Conservation (phyloP, 2,113 vertebrate species). For the Pluvianellus socialis region DNA sequence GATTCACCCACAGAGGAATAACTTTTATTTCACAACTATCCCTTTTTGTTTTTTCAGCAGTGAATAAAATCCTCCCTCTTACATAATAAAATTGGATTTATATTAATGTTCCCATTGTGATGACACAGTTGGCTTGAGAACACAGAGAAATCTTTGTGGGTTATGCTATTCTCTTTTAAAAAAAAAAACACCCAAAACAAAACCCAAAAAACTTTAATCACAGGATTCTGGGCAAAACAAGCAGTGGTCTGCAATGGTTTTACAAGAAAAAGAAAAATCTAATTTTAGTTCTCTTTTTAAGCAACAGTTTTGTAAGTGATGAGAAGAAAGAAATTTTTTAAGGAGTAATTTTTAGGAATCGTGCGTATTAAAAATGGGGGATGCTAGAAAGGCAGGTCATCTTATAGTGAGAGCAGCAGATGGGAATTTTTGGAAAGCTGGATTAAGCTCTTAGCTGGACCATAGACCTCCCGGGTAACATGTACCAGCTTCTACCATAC, state of each 20-base stretch:
- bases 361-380: neutral
- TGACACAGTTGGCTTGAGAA: conserved; percentile 57
- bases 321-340: neutral
- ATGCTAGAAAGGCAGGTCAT: neutral
- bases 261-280: neutral
- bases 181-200: neutral
- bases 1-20: neutral
- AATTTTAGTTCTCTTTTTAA: conserved; percentile 17
- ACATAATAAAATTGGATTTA: conserved; percentile 48
- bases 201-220: neutral
- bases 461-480: neutral
- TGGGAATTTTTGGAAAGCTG: neutral
- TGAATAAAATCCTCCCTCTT: conserved; percentile 53
- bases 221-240: neutral
- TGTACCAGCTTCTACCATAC: neutral
- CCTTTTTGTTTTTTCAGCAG: conserved; percentile 17
- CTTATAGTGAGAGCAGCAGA: neutral
- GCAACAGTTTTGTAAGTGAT: neutral
- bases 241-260: neutral
- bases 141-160: conserved; percentile 51
- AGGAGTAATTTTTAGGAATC: neutral
- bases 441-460: neutral
- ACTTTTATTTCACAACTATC: conserved; percentile 5
- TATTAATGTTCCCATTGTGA: conserved; percentile 30
- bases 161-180: neutral